These are phyloP conservation scores for Ctenopoma kingsleyae DNA, from an alignment of 2,797 vertebrate species.

Conservation along the genomic window DNA sequence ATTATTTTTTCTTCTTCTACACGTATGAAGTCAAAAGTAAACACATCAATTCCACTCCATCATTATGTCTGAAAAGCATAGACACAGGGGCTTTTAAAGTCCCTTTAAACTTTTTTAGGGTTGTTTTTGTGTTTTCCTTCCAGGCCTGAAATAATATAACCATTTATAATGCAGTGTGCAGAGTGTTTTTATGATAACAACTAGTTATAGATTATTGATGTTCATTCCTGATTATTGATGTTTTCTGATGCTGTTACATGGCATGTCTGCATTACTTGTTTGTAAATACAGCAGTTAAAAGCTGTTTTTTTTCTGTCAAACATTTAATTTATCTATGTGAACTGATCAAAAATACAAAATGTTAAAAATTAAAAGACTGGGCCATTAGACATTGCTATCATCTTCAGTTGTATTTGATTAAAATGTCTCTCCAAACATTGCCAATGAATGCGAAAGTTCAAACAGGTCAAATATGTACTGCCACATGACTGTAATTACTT, in stretches of 20 bases:
- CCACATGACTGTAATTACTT: no score
- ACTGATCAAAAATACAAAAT: not conserved
- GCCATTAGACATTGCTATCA: no score
- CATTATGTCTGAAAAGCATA: conserved; percentile 15
- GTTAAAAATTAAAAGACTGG: not conserved
- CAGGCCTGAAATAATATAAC: not conserved
- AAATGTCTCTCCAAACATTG: not conserved
- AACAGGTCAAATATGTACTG: no score
- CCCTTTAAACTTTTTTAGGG: not conserved
- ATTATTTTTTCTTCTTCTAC: conserved; percentile 10
- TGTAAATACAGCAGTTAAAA: not conserved
- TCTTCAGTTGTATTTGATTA: not conserved
- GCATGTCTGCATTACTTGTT: not conserved
- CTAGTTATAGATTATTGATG: not conserved
- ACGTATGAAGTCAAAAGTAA: conserved; percentile 8
- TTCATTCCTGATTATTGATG: not conserved
- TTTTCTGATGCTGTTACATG: not conserved
- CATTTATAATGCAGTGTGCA: not conserved
- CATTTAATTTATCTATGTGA: not conserved
- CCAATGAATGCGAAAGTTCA: not conserved
- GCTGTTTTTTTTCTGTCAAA: no score
- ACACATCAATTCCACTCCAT: conserved; percentile 12
- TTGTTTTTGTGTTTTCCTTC: conserved; percentile 4
- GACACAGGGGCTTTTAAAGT: not conserved
- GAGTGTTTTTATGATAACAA: not conserved